These are phyloP conservation scores for Dicranocentrus wangi DNA, from an alignment of 2,888 invertebrate species.

Conservation along the genomic window DNA sequence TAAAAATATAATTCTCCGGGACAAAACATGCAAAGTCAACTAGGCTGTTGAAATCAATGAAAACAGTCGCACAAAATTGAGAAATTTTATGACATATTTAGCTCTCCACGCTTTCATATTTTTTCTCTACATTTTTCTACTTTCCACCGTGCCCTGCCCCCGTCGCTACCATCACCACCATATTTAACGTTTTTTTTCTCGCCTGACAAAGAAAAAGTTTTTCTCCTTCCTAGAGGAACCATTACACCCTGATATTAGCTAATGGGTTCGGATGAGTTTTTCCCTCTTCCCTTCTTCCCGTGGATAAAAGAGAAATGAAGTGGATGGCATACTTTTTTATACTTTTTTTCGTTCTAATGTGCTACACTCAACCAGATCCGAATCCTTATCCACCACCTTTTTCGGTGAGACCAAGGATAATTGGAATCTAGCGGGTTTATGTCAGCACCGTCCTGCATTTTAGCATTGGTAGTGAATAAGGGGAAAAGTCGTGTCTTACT, in stretches of 20 bases:
- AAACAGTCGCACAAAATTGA: too few species aligned
- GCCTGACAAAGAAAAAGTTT: not conserved
- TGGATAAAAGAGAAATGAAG: not conserved
- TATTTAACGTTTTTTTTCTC: not conserved
- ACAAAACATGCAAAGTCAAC: too few species aligned
- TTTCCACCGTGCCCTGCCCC: too few species aligned
- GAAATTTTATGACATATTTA: too few species aligned
- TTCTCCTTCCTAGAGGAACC: conserved; percentile 12
- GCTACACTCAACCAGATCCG: not conserved
- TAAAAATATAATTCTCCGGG: too few species aligned
- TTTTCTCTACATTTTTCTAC: not conserved
- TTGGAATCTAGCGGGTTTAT: not conserved
- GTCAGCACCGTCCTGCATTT: too few species aligned
- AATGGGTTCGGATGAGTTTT: conserved; percentile 23
- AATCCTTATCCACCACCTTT: not conserved
- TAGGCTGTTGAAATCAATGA: too few species aligned
- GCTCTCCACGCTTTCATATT: too few species aligned
- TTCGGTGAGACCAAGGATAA: not conserved
- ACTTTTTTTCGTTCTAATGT: not conserved
- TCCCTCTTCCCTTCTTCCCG: not conserved
- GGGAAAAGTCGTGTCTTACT: too few species aligned
- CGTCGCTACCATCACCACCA: too few species aligned
- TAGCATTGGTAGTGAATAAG: too few species aligned
- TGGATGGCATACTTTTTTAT: not conserved
- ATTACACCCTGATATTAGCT: conserved; percentile 34